These are phyloP conservation scores for Meriones psammophilus DNA, from an alignment of 2,797 vertebrate genomes.

Conservation along the genomic window DNA sequence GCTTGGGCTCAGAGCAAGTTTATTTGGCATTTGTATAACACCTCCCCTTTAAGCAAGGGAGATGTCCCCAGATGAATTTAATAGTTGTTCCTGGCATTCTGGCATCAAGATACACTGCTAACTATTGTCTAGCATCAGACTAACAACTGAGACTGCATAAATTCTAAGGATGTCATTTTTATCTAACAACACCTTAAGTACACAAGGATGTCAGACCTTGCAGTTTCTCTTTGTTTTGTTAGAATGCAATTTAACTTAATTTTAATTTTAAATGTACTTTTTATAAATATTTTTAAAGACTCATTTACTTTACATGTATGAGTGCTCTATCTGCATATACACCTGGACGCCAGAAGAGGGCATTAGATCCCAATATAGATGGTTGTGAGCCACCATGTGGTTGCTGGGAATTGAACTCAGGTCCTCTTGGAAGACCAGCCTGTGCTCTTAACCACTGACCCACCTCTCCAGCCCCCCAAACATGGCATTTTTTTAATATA, in stretches of 20 bases:
- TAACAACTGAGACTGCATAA: constrained; percentile 33
- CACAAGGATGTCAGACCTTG: constrained; percentile 50
- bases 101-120: constrained; percentile 38
- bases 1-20: not conserved
- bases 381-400: too few species aligned
- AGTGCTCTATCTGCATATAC: too few species aligned
- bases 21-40: not conserved
- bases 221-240: not conserved
- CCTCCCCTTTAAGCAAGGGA: not conserved
- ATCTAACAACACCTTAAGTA: constrained; percentile 41
- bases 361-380: too few species aligned
- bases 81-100: constrained; percentile 44
- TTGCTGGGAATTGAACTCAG: too few species aligned
- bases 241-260: not conserved
- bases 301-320: too few species aligned
- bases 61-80: constrained; percentile 19
- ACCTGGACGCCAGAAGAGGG: too few species aligned
- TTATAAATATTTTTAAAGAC: not conserved
- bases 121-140: constrained; percentile 34
- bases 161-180: constrained; percentile 61
- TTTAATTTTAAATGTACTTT: not conserved
- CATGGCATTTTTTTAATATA: too few species aligned
- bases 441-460: too few species aligned
- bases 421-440: too few species aligned
- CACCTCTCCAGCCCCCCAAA: too few species aligned